Conservation (phyloP, 2,113 vertebrate species). For the Thamnaconus septentrionalis region DNA sequence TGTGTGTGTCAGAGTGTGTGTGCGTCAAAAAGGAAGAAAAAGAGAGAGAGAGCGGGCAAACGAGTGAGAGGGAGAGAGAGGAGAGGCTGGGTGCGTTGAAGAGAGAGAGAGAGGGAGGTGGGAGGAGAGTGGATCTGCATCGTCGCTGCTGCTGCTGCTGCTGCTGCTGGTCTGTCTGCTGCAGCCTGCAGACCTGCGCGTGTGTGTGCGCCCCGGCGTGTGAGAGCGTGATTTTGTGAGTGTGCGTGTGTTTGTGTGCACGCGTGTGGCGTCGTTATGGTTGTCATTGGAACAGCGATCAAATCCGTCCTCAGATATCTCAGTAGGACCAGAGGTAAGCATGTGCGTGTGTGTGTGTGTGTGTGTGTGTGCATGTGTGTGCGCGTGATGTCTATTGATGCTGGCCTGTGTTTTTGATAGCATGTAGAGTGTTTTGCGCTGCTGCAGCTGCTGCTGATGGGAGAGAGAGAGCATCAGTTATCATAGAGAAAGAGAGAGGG, state of each 20-base stretch:
- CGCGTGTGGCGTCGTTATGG: conserved; percentile 52
- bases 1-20: conserved; percentile 18
- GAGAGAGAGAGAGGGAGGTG: conserved; percentile 32
- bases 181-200: conserved; percentile 25
- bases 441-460: no score
- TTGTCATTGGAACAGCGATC: conserved; percentile 63
- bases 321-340: conserved; percentile 53
- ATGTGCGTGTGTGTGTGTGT: neutral
- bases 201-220: neutral
- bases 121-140: conserved; percentile 54
- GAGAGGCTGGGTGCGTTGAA: neutral
- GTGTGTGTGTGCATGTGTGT: neutral
- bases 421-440: neutral
- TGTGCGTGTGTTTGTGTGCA: neutral
- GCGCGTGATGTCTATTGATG: neutral
- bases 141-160: conserved; percentile 42
- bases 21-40: neutral
- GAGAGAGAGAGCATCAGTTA: neutral
- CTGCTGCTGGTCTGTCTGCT: conserved; percentile 44
- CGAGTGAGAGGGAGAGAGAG: neutral
- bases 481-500: neutral
- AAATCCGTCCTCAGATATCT: conserved; percentile 68
- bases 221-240: conserved; percentile 20
- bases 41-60: conserved; percentile 1
- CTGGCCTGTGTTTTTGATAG: neutral